These are phyloP conservation scores for Timema podura DNA, from an alignment of 2,888 invertebrate genomes.

Conservation along the genomic window DNA sequence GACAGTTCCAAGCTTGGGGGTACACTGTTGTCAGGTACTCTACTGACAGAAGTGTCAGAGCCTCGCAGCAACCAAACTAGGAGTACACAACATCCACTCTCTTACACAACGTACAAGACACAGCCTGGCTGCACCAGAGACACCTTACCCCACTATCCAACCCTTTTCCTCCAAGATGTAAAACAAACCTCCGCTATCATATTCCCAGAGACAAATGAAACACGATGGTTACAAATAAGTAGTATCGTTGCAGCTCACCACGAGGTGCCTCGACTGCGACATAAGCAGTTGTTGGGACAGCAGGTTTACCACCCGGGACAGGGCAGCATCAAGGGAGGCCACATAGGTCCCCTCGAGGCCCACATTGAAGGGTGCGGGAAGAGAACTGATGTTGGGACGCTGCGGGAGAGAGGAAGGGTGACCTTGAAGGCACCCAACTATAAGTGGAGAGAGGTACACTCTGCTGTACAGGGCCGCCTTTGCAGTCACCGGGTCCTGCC, in stretches of 20 bases:
- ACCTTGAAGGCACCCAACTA: conserved; percentile 33
- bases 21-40: conserved; percentile 65
- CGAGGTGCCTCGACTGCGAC: conserved; percentile 62
- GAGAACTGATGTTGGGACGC: conserved; percentile 43
- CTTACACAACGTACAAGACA: too few species aligned
- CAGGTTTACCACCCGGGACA: conserved; percentile 54
- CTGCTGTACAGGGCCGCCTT: conserved; percentile 48
- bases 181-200: too few species aligned
- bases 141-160: too few species aligned
- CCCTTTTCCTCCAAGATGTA: too few species aligned
- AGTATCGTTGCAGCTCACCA: conserved; percentile 49
- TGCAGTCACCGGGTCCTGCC: conserved; percentile 52
- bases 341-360: conserved; percentile 38
- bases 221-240: too few species aligned
- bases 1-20: conserved; percentile 61
- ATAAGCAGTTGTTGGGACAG: conserved; percentile 54
- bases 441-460: conserved; percentile 41
- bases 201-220: too few species aligned
- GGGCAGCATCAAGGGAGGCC: conserved; percentile 47
- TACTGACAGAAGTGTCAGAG: conserved; percentile 61
- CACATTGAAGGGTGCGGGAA: conserved; percentile 50
- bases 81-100: conserved; percentile 28
- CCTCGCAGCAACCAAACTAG: conserved; percentile 62
- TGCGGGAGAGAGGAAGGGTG: conserved; percentile 11
- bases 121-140: too few species aligned